Conservation (phyloP, 2,113 vertebrate genomes). For the Jaculus jaculus region DNA sequence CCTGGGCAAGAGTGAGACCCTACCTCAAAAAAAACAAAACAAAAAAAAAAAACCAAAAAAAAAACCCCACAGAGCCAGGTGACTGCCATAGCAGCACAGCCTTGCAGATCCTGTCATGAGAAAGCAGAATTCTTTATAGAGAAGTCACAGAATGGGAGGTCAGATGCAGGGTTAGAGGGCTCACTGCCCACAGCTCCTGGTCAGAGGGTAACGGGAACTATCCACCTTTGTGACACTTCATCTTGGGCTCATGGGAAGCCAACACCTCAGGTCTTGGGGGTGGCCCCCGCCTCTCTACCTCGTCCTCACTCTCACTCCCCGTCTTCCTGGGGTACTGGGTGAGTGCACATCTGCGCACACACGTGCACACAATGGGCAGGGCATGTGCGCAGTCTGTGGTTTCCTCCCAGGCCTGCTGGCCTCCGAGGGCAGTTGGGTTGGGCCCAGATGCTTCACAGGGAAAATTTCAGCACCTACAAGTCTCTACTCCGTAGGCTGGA, state of each 20-base stretch:
- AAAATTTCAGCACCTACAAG: neutral
- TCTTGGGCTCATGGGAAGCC: neutral
- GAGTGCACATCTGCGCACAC: fast-evolving
- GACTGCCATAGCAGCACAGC: too few relatives aligned
- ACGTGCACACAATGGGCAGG: fast-evolving
- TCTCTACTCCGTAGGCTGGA: neutral
- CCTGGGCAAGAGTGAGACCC: too few relatives aligned
- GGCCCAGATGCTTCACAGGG: neutral
- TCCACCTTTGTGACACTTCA: fast-evolving
- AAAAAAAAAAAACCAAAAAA: too few relatives aligned
- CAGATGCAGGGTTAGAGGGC: fast-evolving
- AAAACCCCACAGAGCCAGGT: too few relatives aligned
- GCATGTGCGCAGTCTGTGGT: fast-evolving
- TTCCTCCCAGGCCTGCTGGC: neutral
- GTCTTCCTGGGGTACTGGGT: neutral
- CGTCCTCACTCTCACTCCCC: neutral
- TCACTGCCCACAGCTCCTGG: fast-evolving
- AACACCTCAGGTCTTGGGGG: neutral
- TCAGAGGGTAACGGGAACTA: fast-evolving
- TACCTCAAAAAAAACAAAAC: too few relatives aligned
- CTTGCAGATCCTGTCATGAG: too few relatives aligned
- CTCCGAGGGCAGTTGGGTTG: neutral
- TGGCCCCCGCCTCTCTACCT: neutral
- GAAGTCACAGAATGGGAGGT: neutral
- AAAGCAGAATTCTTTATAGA: too few relatives aligned